Percentiles rank a stretch among this genome's conserved stretches.
These are phyloP conservation scores for Poecilia velifera DNA, from an alignment of 2,797 vertebrate genomes.

Conservation along the genomic window DNA sequence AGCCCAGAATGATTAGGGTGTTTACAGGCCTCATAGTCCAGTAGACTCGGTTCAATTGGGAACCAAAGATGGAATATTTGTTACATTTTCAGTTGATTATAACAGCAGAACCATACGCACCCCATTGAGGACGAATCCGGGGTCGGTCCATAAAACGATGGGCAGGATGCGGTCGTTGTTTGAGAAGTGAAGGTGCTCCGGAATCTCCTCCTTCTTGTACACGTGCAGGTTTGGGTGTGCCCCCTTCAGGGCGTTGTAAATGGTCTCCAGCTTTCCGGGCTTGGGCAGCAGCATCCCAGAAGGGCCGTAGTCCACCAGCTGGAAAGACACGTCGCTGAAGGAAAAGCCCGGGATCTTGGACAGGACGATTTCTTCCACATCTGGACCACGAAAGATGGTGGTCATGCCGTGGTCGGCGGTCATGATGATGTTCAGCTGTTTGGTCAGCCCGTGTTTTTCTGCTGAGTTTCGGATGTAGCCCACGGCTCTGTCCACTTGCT, in stretches of 20 bases:
- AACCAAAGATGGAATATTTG: too few species aligned
- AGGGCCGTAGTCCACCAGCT: conserved; percentile 91
- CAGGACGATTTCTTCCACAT: conserved; percentile 79
- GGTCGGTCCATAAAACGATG: conserved; percentile 84
- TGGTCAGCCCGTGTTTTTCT: conserved; percentile 48
- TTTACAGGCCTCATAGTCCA: too few species aligned
- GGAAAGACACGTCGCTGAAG: conserved; percentile 85
- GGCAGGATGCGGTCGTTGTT: conserved; percentile 84
- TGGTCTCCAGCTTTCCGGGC: conserved; percentile 84
- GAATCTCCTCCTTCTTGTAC: conserved; percentile 89
- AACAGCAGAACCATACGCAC: conserved; percentile 70
- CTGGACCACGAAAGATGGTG: conserved; percentile 66
- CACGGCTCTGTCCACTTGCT: conserved; percentile 87
- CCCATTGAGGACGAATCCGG: conserved; percentile 91
- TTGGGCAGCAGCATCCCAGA: conserved; percentile 88
- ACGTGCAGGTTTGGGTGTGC: conserved; percentile 88
- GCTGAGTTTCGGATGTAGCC: conserved; percentile 85
- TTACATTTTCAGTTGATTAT: too few species aligned
- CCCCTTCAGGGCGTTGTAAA: conserved; percentile 82
- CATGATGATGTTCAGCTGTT: conserved; percentile 87
- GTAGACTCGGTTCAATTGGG: too few species aligned
- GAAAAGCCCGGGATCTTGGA: conserved; percentile 78
- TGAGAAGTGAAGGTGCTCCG: conserved; percentile 80
- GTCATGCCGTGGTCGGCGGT: conserved; percentile 93
- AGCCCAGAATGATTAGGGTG: not conserved